phyloP scores from a whole-genome alignment of 2,888 invertebrate species.

The Patella depressa region DNA sequence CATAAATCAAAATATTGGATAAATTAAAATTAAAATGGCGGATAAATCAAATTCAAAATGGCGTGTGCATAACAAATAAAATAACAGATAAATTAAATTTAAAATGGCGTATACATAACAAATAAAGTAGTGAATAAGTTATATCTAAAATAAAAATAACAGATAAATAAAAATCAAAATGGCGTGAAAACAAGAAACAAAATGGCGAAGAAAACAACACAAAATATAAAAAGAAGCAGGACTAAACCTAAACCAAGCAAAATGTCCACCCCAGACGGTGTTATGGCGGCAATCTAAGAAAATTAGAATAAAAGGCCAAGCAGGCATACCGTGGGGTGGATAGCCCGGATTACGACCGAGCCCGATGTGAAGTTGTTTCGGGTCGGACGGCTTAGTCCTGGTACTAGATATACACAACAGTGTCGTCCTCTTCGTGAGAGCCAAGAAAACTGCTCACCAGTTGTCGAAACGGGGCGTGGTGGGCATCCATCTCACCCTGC shows the following conservation, averaged over 20 bases:
- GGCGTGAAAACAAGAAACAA: too few relatives aligned
- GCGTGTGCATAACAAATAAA: too few relatives aligned
- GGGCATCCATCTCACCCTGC: conserved; percentile 90
- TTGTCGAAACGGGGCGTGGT: conserved; percentile 94
- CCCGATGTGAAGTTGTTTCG: conserved; percentile 25
- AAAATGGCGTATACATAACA: too few relatives aligned
- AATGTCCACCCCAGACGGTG: not conserved
- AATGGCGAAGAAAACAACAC: conserved; percentile 8
- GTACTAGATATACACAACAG: conserved; percentile 66
- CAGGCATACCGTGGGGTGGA: conserved; percentile 12
- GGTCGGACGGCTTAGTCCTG: conserved; percentile 46
- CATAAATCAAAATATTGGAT: not conserved
- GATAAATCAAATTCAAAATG: not conserved
- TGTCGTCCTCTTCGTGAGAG: conserved; percentile 64
- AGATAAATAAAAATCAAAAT: not conserved
- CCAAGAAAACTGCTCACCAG: conserved; percentile 80
- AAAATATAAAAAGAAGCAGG: conserved; percentile 15
- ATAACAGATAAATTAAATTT: too few relatives aligned
- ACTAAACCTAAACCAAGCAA: not conserved
- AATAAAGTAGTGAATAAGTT: too few relatives aligned
- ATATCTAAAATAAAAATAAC: not conserved
- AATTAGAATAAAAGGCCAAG: conserved; percentile 40
- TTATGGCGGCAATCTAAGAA: conserved; percentile 25
- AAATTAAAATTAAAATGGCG: conserved; percentile 3
- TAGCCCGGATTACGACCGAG: conserved; percentile 28